Conservation (phyloP, 2,888 invertebrate species). For the Baccha elongata region DNA sequence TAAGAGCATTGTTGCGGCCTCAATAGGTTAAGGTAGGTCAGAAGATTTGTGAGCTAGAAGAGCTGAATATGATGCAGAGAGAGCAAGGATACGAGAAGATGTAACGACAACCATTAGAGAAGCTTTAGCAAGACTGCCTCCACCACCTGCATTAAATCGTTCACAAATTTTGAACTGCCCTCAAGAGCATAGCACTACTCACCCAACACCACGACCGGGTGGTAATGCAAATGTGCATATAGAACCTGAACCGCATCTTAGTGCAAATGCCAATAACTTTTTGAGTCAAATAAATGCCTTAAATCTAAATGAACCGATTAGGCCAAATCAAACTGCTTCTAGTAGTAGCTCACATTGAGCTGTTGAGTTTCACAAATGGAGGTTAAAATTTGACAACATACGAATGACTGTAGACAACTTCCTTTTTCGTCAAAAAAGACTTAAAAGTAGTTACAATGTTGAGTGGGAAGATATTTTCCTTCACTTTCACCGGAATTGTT, state of each 20-base stretch:
- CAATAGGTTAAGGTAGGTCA: conserved; percentile 1
- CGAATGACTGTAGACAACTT: conserved; percentile 14
- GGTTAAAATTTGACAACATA: conserved; percentile 3
- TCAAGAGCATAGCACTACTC: background rate
- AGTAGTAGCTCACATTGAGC: too few species aligned
- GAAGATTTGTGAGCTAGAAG: background rate
- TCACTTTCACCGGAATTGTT: background rate
- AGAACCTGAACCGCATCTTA: background rate
- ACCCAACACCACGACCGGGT: background rate
- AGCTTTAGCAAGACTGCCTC: background rate
- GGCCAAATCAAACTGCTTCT: too few species aligned
- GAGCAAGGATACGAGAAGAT: background rate
- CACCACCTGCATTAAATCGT: background rate
- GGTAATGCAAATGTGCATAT: too few species aligned
- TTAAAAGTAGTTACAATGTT: background rate
- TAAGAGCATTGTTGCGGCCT: background rate
- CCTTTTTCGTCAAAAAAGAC: background rate
- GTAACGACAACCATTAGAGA: background rate
- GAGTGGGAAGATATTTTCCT: conserved; percentile 13
- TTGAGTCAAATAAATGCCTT: background rate
- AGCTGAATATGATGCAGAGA: conserved; percentile 6
- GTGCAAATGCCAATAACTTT: conserved; percentile 3
- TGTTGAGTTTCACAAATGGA: conserved; percentile 9
- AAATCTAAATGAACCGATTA: too few species aligned
- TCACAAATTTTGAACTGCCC: background rate